Conservation (phyloP, 2,888 invertebrate species). For the Clostera curtula region DNA sequence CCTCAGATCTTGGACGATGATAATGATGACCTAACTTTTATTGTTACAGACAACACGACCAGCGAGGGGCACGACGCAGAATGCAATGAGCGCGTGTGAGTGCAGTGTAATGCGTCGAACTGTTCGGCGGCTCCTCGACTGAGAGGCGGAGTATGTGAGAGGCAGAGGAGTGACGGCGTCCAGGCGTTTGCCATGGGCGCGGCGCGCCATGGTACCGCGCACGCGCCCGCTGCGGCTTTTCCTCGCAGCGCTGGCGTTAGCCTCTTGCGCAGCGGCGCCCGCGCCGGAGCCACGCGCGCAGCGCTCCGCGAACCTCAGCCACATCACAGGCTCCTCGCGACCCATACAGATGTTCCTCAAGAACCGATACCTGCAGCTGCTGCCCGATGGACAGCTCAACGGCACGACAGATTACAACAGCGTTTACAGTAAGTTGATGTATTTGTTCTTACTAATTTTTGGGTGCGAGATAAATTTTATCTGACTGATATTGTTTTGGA, state of each 20-base stretch:
- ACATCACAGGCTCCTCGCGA: slow-evolving; percentile 85
- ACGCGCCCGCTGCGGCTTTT: slow-evolving; percentile 71
- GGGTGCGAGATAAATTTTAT: background rate
- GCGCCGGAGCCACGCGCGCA: slow-evolving; percentile 78
- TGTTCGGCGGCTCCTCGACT: no score
- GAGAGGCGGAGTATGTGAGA: slow-evolving; percentile 44
- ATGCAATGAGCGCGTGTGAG: no score
- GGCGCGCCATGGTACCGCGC: slow-evolving; percentile 70
- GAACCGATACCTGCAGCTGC: slow-evolving; percentile 86
- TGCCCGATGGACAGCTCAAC: slow-evolving; percentile 90
- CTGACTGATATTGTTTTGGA: slow-evolving; percentile 1
- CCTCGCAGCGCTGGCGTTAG: slow-evolving; percentile 70
- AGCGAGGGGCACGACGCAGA: no score
- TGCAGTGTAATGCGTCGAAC: no score
- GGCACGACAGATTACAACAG: slow-evolving; percentile 87
- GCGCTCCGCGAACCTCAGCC: slow-evolving; percentile 87
- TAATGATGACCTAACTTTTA: no score
- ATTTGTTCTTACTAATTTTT: background rate
- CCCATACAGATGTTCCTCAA: slow-evolving; percentile 90
- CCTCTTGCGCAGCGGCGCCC: slow-evolving; percentile 67
- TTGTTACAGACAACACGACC: no score
- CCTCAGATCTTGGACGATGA: no score
- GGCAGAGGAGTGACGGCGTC: slow-evolving; percentile 68
- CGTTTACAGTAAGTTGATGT: slow-evolving; percentile 85
- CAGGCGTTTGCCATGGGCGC: slow-evolving; percentile 71